phyloP scores from a whole-genome alignment of 1,140 invertebrate species.

The Ephestia elutella region DNA sequence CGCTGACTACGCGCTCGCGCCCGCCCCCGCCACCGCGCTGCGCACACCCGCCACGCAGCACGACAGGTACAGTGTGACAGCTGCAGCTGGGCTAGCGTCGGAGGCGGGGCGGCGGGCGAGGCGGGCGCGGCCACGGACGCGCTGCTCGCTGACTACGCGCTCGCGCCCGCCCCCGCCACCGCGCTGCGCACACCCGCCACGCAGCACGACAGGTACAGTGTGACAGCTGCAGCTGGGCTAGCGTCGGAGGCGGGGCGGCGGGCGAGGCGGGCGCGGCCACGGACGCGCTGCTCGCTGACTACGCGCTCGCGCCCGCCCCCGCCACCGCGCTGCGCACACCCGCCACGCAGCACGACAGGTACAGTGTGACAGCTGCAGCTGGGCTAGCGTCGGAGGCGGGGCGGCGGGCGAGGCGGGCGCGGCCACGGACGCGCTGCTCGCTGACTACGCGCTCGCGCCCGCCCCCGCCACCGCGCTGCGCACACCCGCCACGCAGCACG shows the following conservation, averaged over 20 bases:
- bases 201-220: constrained; percentile 94
- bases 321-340: constrained; percentile 91
- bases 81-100: constrained; percentile 93
- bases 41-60: constrained; percentile 91
- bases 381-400: constrained; percentile 95
- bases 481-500: too few relatives aligned
- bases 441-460: constrained; percentile 93
- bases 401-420: constrained; percentile 88
- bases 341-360: too few relatives aligned
- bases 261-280: constrained; percentile 80
- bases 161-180: constrained; percentile 83
- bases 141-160: constrained; percentile 92
- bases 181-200: constrained; percentile 95
- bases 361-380: too few relatives aligned
- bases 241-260: constrained; percentile 95
- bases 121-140: constrained; percentile 75
- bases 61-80: constrained; percentile 96
- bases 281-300: constrained; percentile 89
- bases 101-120: constrained; percentile 93
- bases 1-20: constrained; percentile 93
- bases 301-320: constrained; percentile 87
- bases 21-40: constrained; percentile 85
- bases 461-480: constrained; percentile 86
- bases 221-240: constrained; percentile 97
- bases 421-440: constrained; percentile 79